Conservation (phyloP, 2,113 vertebrate species). For the Colistium nudipinnis region DNA sequence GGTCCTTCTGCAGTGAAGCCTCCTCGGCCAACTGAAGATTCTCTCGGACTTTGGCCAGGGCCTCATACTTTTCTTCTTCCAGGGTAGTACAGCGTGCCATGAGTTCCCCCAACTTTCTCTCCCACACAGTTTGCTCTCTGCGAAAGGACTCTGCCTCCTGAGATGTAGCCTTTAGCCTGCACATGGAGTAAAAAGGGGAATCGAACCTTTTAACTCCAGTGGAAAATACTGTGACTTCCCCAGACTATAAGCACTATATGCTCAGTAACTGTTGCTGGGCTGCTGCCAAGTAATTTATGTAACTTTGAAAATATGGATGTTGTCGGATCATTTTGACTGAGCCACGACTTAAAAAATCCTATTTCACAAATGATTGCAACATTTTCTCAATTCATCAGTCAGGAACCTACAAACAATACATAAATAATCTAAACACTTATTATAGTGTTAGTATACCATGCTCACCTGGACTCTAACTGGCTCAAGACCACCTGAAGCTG, state of each 20-base stretch:
- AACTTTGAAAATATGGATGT: background rate
- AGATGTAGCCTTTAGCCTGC: conserved; percentile 76
- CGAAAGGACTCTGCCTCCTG: conserved; percentile 84
- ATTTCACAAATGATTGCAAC: background rate
- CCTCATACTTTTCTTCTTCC: conserved; percentile 87
- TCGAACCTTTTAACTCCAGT: background rate
- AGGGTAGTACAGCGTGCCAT: conserved; percentile 79
- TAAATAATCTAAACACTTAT: background rate
- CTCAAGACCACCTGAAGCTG: conserved; percentile 86
- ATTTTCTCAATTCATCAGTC: background rate
- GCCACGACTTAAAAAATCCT: background rate
- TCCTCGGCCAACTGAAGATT: conserved; percentile 91
- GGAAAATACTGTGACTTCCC: conserved; percentile 8
- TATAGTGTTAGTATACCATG: background rate
- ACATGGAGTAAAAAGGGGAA: conserved; percentile 1
- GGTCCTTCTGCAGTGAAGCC: conserved; percentile 87
- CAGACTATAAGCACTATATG: no score
- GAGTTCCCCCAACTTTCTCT: conserved; percentile 85
- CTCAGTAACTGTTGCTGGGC: background rate
- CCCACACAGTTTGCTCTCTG: conserved; percentile 83
- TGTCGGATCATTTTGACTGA: background rate
- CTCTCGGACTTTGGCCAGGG: conserved; percentile 84
- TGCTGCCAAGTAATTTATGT: background rate
- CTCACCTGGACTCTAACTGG: conserved; percentile 88
- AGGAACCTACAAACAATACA: background rate